phyloP scores from a whole-genome alignment of 2,113 vertebrate species.

The Pyrgilauda ruficollis region DNA sequence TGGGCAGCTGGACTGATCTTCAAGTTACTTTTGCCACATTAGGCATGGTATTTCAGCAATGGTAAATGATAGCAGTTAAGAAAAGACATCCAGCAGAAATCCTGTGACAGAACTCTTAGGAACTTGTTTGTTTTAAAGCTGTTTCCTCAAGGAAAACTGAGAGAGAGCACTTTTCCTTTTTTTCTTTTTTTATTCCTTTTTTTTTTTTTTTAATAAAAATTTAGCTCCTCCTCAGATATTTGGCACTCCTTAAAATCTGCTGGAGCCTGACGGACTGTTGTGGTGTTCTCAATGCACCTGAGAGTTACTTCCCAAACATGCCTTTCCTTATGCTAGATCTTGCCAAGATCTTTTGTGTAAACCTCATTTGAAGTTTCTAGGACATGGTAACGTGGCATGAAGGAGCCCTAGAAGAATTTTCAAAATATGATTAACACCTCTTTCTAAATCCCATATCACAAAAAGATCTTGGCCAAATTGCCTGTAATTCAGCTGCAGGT shows the following conservation, averaged over 20 bases:
- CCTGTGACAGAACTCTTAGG: neutral
- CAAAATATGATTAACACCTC: constrained; percentile 1
- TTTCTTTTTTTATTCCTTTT: neutral
- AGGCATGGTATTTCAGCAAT: neutral
- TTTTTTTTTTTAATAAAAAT: neutral
- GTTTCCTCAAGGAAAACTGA: neutral
- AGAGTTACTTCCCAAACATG: constrained; percentile 42
- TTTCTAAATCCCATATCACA: neutral
- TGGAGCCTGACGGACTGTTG: constrained; percentile 24
- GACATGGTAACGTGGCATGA: neutral
- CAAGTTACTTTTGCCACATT: neutral
- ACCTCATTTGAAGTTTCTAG: constrained; percentile 49
- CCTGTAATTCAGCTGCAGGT: constrained; percentile 10
- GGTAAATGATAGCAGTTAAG: neutral
- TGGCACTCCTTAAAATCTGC: constrained; percentile 41
- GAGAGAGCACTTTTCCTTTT: neutral
- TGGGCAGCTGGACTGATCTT: neutral
- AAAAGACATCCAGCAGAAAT: neutral
- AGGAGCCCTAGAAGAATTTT: constrained; percentile 26
- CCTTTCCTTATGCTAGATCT: constrained; percentile 14
- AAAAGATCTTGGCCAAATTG: neutral
- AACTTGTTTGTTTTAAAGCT: neutral
- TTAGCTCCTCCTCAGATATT: neutral
- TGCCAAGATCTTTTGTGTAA: constrained; percentile 57
- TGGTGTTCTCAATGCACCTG: constrained; percentile 23